phyloP scores from a whole-genome alignment of 2,113 vertebrate genomes.

The Anhinga rufa region DNA sequence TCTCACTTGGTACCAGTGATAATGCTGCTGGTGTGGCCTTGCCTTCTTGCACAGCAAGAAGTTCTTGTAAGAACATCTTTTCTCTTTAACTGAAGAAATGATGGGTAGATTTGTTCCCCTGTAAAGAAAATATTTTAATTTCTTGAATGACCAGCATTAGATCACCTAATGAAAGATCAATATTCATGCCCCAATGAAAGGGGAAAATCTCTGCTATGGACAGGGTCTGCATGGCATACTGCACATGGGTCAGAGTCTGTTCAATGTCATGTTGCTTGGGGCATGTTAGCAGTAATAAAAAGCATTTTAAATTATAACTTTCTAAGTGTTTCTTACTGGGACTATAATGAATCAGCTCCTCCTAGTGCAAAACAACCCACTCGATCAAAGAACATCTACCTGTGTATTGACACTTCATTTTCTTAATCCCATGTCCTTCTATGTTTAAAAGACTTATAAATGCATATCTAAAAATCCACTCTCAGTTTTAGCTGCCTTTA shows the following conservation, averaged over 20 bases:
- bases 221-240: too few species aligned
- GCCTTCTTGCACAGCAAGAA: accelerated
- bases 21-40: accelerated
- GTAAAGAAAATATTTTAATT: not conserved
- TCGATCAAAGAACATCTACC: not conserved
- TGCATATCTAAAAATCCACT: not conserved
- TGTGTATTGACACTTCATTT: not conserved
- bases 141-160: too few species aligned
- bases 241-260: not conserved
- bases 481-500: not conserved
- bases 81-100: not conserved
- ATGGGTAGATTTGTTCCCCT: not conserved
- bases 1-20: accelerated
- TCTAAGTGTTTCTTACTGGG: not conserved
- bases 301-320: not conserved
- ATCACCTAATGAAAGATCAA: too few species aligned
- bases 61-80: not conserved
- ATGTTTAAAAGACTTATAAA: not conserved
- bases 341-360: not conserved
- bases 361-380: not conserved
- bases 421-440: not conserved
- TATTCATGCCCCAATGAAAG: not conserved
- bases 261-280: not conserved
- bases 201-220: not conserved
- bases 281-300: not conserved